Evolutionary conservation across 2,888 invertebrate species (phyloP).

Genomic region (Rosalia funebris): DNA sequence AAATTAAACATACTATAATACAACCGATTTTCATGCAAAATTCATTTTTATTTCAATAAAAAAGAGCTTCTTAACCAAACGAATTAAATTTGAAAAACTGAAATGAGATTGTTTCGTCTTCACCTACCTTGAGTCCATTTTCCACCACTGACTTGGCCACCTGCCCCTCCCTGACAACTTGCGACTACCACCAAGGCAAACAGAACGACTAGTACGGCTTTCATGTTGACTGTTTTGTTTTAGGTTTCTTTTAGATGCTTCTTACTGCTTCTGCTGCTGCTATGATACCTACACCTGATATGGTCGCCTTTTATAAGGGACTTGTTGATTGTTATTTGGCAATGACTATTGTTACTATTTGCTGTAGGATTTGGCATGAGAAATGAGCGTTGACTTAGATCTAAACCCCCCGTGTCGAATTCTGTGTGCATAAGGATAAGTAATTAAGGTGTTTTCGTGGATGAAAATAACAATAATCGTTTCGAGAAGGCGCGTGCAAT

Average conservation of each 20-base stretch:
- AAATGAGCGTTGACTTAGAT: conserved; percentile 15
- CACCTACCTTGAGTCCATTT: conserved; percentile 24
- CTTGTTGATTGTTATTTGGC: conserved; percentile 1
- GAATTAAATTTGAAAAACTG: too few species aligned
- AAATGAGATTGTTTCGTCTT: too few species aligned
- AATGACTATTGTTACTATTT: not conserved
- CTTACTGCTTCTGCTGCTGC: not conserved
- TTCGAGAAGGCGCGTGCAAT: too few species aligned
- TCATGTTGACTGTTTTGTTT: conserved; percentile 12
- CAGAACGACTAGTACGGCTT: conserved; percentile 4
- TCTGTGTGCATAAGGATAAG: not conserved
- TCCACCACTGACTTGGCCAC: not conserved
- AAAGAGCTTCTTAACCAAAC: too few species aligned
- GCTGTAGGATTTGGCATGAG: conserved; percentile 1
- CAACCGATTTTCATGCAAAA: too few species aligned
- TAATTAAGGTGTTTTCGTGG: not conserved
- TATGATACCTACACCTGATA: not conserved
- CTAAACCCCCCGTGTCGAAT: conserved; percentile 13
- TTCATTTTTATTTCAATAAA: too few species aligned
- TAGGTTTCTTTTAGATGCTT: not conserved
- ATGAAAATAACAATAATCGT: not conserved
- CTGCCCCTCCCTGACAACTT: conserved; percentile 7
- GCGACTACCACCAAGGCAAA: conserved; percentile 9
- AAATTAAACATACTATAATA: too few species aligned
- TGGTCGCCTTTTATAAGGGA: not conserved